These are phyloP conservation scores for Riparia riparia DNA, from an alignment of 2,113 vertebrate species.

Conservation along the genomic window DNA sequence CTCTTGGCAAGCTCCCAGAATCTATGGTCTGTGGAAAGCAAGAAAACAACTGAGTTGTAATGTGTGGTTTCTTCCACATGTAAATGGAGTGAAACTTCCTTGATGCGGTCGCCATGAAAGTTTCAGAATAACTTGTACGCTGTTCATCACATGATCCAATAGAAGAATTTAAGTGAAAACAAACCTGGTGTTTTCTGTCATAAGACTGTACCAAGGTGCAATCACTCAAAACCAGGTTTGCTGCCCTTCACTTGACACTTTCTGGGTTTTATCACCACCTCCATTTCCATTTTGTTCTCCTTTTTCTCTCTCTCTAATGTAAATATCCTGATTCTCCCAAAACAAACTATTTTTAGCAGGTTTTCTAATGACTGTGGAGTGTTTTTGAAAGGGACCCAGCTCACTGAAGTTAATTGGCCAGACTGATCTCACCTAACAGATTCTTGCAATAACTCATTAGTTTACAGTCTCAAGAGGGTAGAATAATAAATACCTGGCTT, in stretches of 20 bases:
- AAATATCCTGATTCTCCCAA: not conserved
- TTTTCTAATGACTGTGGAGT: not conserved
- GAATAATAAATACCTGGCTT: not conserved
- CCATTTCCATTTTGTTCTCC: not conserved
- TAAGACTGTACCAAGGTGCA: not conserved
- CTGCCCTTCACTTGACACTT: not conserved
- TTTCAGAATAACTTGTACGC: constrained; percentile 43
- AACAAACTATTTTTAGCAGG: not conserved
- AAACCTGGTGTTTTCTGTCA: not conserved
- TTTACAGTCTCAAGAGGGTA: not conserved
- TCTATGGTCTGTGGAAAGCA: constrained; percentile 69
- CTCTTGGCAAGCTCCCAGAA: constrained; percentile 84
- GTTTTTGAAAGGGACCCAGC: not conserved
- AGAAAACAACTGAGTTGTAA: constrained; percentile 66
- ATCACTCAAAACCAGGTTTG: not conserved
- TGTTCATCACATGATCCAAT: not conserved
- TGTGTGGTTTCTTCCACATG: constrained; percentile 65
- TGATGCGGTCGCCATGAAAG: constrained; percentile 45
- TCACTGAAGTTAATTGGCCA: not conserved
- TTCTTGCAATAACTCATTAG: not conserved
- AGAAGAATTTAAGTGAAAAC: not conserved
- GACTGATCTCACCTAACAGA: not conserved
- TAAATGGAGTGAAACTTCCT: constrained; percentile 51
- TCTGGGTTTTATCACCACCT: not conserved
- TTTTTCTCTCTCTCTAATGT: not conserved